Conservation (phyloP, 2,888 invertebrate genomes). For the Scaptomyza polygonia region DNA sequence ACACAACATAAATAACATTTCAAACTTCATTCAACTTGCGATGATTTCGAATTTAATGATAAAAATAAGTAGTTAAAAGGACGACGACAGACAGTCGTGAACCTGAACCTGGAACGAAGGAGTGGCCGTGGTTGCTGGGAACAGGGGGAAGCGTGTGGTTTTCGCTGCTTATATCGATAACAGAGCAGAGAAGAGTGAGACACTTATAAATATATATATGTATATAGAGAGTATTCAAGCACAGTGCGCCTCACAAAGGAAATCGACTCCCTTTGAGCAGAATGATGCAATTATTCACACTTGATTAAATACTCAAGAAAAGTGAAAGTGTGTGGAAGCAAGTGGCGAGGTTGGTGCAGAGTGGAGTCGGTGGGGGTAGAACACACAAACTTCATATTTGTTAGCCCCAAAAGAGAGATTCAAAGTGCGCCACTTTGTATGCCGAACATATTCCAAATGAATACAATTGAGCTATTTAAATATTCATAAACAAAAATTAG, state of each 20-base stretch:
- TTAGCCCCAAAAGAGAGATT: constrained; percentile 23
- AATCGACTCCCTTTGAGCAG: constrained; percentile 75
- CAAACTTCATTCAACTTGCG: constrained; percentile 55
- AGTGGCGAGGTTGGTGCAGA: constrained; percentile 15
- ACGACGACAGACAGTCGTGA: constrained; percentile 3
- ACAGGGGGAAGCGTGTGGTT: constrained; percentile 24
- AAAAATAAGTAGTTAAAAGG: constrained; percentile 47
- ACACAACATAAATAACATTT: constrained; percentile 57
- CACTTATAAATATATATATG: too few species aligned
- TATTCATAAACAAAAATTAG: constrained; percentile 79
- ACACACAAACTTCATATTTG: constrained; percentile 17
- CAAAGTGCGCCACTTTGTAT: constrained; percentile 19
- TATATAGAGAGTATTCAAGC: not conserved
- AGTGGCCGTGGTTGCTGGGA: not conserved
- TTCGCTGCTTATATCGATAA: constrained; percentile 46
- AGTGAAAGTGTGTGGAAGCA: constrained; percentile 73
- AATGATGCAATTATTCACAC: constrained; percentile 79
- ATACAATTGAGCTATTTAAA: constrained; percentile 65
- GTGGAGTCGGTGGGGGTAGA: too few species aligned
- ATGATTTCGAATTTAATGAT: constrained; percentile 52
- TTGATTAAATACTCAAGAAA: constrained; percentile 79
- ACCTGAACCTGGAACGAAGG: constrained; percentile 5
- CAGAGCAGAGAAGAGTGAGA: constrained; percentile 10
- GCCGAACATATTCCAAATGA: constrained; percentile 23
- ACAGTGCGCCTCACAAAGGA: constrained; percentile 65